These are phyloP conservation scores for Gymnoscelis rufifasciata DNA, from an alignment of 2,888 invertebrate species.

Conservation along the genomic window DNA sequence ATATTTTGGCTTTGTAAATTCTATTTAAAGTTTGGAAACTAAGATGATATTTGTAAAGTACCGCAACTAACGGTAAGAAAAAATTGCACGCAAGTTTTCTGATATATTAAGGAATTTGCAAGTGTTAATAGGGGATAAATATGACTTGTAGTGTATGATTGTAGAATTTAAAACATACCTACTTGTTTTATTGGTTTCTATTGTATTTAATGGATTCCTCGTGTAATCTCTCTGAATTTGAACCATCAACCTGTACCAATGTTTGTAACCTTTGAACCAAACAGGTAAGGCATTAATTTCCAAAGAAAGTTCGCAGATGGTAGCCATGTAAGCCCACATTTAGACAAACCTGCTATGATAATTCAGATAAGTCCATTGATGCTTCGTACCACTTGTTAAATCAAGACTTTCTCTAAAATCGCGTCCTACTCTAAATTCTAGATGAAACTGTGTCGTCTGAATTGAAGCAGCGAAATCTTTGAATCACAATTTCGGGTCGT, in stretches of 20 bases:
- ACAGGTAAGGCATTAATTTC: conserved; percentile 2
- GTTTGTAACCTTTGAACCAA: conserved; percentile 1
- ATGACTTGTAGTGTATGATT: too few species aligned
- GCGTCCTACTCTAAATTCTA: conserved; percentile 26
- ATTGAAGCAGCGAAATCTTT: not conserved
- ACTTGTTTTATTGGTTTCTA: not conserved
- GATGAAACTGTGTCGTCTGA: conserved; percentile 19
- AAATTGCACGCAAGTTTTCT: too few species aligned
- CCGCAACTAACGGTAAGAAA: too few species aligned
- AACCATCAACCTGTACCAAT: not conserved
- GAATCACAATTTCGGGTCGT: not conserved
- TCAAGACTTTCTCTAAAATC: conserved; percentile 47
- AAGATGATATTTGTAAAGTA: too few species aligned
- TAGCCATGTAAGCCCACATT: conserved; percentile 34
- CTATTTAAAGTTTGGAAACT: too few species aligned
- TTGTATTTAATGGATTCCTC: too few species aligned
- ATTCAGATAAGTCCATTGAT: conserved; percentile 34
- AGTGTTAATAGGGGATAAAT: too few species aligned
- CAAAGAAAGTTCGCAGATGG: not conserved
- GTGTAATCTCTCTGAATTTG: not conserved
- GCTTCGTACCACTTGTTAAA: conserved; percentile 35
- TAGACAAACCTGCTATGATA: conserved; percentile 46
- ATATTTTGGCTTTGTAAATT: too few species aligned
- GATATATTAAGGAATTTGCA: too few species aligned
- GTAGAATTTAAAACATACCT: too few species aligned